Evolutionary conservation across 2,888 invertebrate genomes (phyloP).

Genomic region (Mesorhabditis spiculigera): DNA sequence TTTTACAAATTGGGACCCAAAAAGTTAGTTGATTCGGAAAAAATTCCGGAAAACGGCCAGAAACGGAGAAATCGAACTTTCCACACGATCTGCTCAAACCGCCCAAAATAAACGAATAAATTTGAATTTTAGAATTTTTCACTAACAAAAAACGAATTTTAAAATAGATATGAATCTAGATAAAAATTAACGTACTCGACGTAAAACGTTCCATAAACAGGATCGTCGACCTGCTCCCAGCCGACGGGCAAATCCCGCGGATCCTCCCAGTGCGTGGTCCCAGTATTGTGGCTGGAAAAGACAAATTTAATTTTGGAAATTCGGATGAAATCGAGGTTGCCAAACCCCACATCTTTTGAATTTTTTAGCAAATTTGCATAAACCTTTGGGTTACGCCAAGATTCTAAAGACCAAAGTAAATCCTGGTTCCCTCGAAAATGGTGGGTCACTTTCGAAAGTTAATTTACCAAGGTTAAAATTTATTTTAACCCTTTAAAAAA

Average conservation of each 20-base stretch:
- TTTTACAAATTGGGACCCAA: too few relatives aligned
- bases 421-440: too few relatives aligned
- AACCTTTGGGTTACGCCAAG: too few relatives aligned
- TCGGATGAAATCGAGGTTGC: neutral
- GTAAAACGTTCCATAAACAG: constrained; percentile 93
- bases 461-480: too few relatives aligned
- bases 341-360: neutral
- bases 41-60: too few relatives aligned
- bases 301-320: constrained; percentile 26
- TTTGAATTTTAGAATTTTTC: neutral
- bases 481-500: too few relatives aligned
- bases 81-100: neutral
- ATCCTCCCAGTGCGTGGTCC: constrained; percentile 95
- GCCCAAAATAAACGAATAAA: too few relatives aligned
- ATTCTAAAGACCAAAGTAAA: too few relatives aligned
- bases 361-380: neutral
- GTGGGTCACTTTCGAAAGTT: too few relatives aligned
- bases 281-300: constrained; percentile 78
- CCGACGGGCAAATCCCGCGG: constrained; percentile 89
- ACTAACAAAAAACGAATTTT: neutral
- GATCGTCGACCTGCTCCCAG: constrained; percentile 97
- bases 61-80: neutral
- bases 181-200: constrained; percentile 70
- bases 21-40: too few relatives aligned
- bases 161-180: neutral